phyloP scores from a whole-genome alignment of 2,113 vertebrate species.

The Galbula dea region DNA sequence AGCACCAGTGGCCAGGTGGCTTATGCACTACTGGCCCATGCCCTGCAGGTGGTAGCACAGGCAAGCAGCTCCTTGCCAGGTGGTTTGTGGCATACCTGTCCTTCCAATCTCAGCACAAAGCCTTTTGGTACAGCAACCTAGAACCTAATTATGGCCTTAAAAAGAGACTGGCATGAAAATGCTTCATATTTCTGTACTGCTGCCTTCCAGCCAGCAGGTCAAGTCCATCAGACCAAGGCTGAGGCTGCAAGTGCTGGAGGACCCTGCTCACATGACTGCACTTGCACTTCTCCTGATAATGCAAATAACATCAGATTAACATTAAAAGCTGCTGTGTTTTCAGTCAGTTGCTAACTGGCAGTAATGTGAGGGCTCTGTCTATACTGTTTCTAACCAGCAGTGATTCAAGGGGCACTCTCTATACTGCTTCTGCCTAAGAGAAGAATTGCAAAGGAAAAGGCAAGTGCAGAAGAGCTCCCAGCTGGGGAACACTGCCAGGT shows the following conservation, averaged over 20 bases:
- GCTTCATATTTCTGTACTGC: fast-evolving
- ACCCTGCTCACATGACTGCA: neutral
- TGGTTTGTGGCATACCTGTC: fast-evolving
- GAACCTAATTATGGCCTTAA: neutral
- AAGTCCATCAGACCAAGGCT: neutral
- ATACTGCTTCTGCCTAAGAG: neutral
- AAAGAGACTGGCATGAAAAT: neutral
- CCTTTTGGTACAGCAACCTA: neutral
- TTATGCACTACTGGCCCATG: neutral
- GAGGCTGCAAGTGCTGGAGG: neutral
- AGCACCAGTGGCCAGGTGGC: neutral
- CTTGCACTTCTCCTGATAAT: neutral
- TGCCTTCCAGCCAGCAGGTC: neutral
- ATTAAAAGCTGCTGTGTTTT: neutral
- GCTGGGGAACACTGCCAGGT: neutral
- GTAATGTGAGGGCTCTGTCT: neutral
- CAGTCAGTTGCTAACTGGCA: neutral
- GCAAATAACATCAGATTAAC: neutral
- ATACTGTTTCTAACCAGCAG: no score
- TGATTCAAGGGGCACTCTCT: neutral
- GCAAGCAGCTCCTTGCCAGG: neutral
- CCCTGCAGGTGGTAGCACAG: neutral
- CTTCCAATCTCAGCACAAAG: neutral
- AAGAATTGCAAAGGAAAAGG: neutral
- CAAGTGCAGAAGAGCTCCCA: neutral